Percentiles rank a stretch among this genome's conserved stretches.
Evolutionary conservation across 2,888 invertebrate species (phyloP).

Genomic region (Dryocosmus kuriphilus): DNA sequence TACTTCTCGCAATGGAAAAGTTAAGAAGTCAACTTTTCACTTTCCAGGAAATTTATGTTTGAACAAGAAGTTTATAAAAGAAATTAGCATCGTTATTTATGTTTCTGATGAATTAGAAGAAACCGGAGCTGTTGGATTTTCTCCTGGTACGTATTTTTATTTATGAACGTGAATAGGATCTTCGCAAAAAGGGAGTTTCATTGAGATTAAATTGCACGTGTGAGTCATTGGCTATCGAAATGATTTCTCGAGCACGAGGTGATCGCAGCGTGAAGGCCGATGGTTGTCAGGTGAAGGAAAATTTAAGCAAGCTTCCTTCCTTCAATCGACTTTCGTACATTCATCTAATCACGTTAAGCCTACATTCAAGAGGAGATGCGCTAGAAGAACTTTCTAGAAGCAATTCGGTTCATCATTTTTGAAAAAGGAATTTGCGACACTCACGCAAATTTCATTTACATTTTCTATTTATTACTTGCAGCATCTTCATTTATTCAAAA

Average conservation of each 20-base stretch:
- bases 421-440: neutral
- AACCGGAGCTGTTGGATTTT: conserved; percentile 12
- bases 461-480: neutral
- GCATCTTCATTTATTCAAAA: too few species aligned
- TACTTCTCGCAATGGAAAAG: neutral
- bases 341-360: neutral
- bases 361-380: neutral
- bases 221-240: conserved; percentile 41
- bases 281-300: conserved; percentile 48
- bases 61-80: neutral
- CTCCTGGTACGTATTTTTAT: conserved; percentile 9
- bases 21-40: neutral
- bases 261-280: conserved; percentile 51
- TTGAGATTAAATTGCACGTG: conserved; percentile 48
- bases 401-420: neutral
- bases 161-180: conserved; percentile 15
- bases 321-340: conserved; percentile 22
- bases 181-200: conserved; percentile 45
- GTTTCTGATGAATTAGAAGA: neutral
- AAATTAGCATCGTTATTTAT: neutral
- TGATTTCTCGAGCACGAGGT: conserved; percentile 40
- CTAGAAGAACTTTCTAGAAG: conserved; percentile 4
- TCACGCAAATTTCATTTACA: neutral
- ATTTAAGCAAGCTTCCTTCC: conserved; percentile 48
- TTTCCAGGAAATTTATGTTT: neutral